These are phyloP conservation scores for Ips typographus DNA, from an alignment of 1,140 invertebrate genomes.

Conservation along the genomic window DNA sequence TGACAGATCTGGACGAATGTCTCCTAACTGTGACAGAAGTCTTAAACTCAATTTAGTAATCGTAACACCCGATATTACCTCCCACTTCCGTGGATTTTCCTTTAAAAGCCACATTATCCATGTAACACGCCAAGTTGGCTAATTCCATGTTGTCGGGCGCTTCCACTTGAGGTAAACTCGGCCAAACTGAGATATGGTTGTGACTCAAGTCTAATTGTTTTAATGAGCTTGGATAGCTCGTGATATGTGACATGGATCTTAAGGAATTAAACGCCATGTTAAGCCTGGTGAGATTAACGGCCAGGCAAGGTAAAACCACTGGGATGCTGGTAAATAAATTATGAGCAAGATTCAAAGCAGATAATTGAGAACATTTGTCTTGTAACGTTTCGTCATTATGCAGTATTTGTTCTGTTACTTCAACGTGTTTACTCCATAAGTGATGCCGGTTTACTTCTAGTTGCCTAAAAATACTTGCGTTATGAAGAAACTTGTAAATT, in stretches of 20 bases:
- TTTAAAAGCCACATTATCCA: conserved; percentile 42
- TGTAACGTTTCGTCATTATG: conserved; percentile 52
- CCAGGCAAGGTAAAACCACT: conserved; percentile 83
- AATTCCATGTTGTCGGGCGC: conserved; percentile 63
- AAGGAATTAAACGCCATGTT: conserved; percentile 89
- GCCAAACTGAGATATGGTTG: conserved; percentile 89
- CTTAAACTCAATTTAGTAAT: conserved; percentile 4
- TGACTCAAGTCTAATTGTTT: conserved; percentile 92
- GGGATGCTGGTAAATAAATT: conserved; percentile 89
- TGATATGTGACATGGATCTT: conserved; percentile 84
- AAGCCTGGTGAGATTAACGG: conserved; percentile 79
- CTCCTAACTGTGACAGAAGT: conserved; percentile 41
- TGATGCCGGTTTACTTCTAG: conserved; percentile 66
- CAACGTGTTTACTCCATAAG: conserved; percentile 69
- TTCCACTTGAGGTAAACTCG: conserved; percentile 73
- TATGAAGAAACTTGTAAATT: too few species aligned
- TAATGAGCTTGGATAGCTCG: conserved; percentile 82
- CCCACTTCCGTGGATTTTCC: conserved; percentile 53
- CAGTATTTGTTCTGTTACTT: conserved; percentile 69
- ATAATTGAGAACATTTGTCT: conserved; percentile 62
- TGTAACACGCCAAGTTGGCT: conserved; percentile 65
- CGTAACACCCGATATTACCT: conserved; percentile 43
- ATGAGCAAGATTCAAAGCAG: conserved; percentile 83
- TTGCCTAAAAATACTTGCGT: conserved; percentile 46
- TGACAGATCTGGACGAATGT: conserved; percentile 60